Percentiles rank a stretch among this genome's conserved stretches.
phyloP scores from a whole-genome alignment of 1,140 invertebrate genomes.

The Drosophila pseudoananassae region DNA sequence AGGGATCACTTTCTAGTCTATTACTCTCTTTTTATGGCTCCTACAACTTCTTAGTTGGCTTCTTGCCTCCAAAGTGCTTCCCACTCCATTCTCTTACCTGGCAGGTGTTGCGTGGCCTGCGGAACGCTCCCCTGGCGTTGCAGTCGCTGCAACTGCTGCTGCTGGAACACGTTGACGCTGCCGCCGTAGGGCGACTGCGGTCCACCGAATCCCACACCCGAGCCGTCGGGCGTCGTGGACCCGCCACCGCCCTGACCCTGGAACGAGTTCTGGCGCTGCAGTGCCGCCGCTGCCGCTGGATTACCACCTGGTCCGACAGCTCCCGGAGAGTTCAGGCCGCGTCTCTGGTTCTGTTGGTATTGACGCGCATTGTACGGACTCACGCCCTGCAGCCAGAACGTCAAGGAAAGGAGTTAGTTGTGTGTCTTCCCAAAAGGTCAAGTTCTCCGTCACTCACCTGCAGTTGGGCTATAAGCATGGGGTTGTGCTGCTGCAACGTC shows the following conservation, averaged over 20 bases:
- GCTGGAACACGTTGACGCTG: conserved; percentile 66
- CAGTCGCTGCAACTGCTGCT: conserved; percentile 85
- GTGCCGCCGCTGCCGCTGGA: conserved; percentile 31
- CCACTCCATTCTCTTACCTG: conserved; percentile 85
- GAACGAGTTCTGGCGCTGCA: conserved; percentile 82
- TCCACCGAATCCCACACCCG: conserved; percentile 60
- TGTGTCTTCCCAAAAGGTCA: not conserved
- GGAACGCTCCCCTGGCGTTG: conserved; percentile 88
- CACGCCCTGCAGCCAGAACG: conserved; percentile 53
- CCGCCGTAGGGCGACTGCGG: conserved; percentile 85
- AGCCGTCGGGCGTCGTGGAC: conserved; percentile 71
- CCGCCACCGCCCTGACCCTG: conserved; percentile 80
- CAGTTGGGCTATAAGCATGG: conserved; percentile 91
- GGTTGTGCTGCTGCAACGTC: conserved; percentile 88
- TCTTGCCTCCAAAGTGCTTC: not conserved
- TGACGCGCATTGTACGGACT: conserved; percentile 76
- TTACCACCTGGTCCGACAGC: conserved; percentile 64
- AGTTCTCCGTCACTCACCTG: conserved; percentile 85
- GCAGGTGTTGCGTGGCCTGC: conserved; percentile 88
- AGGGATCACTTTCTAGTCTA: not conserved
- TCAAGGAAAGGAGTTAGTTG: conserved; percentile 40
- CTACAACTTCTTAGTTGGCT: not conserved
- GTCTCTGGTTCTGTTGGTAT: conserved; percentile 82
- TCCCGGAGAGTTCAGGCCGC: conserved; percentile 86
- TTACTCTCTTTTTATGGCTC: not conserved